Evolutionary conservation across 1,140 invertebrate genomes (phyloP).

Genomic region (Charaxes varanes): DNA sequence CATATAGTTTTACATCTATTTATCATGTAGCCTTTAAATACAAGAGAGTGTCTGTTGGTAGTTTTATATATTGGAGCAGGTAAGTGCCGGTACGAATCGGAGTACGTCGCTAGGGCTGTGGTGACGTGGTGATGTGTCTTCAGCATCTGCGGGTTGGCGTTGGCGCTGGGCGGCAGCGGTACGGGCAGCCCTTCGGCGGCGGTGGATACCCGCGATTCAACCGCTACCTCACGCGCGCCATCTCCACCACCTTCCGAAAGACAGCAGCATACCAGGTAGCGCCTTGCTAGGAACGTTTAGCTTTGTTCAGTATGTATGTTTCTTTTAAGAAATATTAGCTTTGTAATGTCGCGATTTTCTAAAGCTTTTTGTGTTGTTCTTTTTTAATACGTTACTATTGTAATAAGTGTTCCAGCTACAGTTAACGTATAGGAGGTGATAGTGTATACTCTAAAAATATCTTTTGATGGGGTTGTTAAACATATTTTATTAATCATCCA

Average conservation of each 20-base stretch:
- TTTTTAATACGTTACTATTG: no score
- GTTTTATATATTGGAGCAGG: slow-evolving; percentile 48
- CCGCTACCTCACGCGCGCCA: slow-evolving; percentile 53
- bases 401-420: no score
- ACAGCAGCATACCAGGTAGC: slow-evolving; percentile 68
- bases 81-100: slow-evolving; percentile 34
- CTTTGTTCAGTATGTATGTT: slow-evolving; percentile 49
- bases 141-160: slow-evolving; percentile 74
- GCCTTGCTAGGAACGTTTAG: slow-evolving; percentile 61
- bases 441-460: no score
- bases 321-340: slow-evolving; percentile 40
- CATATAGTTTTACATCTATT: no score
- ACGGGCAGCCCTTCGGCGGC: slow-evolving; percentile 48
- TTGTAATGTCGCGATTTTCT: slow-evolving; percentile 8
- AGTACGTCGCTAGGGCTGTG: slow-evolving; percentile 54
- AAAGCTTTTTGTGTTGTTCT: neutral
- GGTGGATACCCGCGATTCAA: slow-evolving; percentile 46
- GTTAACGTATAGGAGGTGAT: no score
- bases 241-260: slow-evolving; percentile 55
- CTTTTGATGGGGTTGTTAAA: no score
- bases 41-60: no score
- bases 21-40: no score
- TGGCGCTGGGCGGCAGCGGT: slow-evolving; percentile 68
- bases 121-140: slow-evolving; percentile 68
- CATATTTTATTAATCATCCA: no score